Conservation (phyloP, 2,113 vertebrate species). For the Oplegnathus fasciatus region DNA sequence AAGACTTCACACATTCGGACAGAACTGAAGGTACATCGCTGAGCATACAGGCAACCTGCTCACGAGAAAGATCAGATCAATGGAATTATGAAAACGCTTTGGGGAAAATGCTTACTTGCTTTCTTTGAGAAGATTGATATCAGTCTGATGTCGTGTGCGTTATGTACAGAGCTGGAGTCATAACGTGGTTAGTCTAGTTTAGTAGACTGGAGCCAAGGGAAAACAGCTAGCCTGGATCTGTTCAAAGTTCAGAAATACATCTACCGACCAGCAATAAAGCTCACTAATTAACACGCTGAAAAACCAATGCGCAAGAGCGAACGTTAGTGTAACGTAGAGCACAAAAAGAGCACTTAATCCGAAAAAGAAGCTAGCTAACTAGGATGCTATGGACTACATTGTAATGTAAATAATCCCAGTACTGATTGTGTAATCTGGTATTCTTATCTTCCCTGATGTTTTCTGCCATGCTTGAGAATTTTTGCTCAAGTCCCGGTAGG, state of each 20-base stretch:
- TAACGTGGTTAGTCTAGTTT: background rate
- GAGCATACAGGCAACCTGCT: constrained; percentile 54
- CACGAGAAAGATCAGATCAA: background rate
- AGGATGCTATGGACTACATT: too few species aligned
- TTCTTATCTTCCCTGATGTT: too few species aligned
- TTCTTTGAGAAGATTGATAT: background rate
- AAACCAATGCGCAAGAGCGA: too few species aligned
- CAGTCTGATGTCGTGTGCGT: background rate
- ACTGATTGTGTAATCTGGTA: too few species aligned
- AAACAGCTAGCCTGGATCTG: background rate
- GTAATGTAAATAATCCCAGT: too few species aligned
- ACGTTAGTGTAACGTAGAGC: too few species aligned
- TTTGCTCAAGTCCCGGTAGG: too few species aligned
- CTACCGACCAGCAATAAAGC: too few species aligned
- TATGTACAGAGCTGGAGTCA: background rate
- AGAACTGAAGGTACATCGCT: constrained; percentile 37
- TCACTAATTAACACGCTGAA: too few species aligned
- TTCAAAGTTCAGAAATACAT: background rate
- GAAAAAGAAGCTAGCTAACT: too few species aligned
- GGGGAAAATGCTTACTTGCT: background rate
- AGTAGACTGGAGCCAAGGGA: background rate
- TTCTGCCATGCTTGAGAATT: background rate
- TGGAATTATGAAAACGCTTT: background rate
- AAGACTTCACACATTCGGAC: constrained; percentile 43
- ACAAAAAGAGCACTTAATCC: too few species aligned